Evolutionary conservation across 1,140 invertebrate species (phyloP).

Genomic region (Hycleus cichorii): DNA sequence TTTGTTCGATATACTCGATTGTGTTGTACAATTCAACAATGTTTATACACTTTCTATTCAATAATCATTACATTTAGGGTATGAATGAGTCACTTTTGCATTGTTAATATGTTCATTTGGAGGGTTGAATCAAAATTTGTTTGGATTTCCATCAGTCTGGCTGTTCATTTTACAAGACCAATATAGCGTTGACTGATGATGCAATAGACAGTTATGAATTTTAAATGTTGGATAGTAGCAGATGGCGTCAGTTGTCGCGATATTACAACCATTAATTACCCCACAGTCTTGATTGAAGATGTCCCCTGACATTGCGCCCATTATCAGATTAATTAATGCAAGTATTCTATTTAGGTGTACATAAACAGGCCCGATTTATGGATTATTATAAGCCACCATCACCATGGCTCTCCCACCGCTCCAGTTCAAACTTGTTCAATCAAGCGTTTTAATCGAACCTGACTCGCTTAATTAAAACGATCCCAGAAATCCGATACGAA

Average conservation of each 20-base stretch:
- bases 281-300: conserved; percentile 17
- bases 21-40: too few relatives aligned
- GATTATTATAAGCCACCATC: too few relatives aligned
- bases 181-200: conserved; percentile 10
- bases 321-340: conserved; percentile 25
- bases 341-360: conserved; percentile 13
- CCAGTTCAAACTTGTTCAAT: too few relatives aligned
- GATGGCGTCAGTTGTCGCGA: conserved; percentile 7
- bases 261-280: conserved; percentile 21
- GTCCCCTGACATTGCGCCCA: conserved; percentile 20
- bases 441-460: too few relatives aligned
- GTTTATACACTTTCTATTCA: too few relatives aligned
- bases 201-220: conserved; percentile 15
- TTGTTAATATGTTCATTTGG: too few relatives aligned
- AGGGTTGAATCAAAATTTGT: background rate
- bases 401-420: too few relatives aligned
- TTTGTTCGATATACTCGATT: too few relatives aligned
- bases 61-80: too few relatives aligned
- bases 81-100: too few relatives aligned
- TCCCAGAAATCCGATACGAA: too few relatives aligned
- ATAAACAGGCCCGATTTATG: background rate
- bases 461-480: too few relatives aligned
- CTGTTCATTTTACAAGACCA: conserved; percentile 3
- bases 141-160: conserved; percentile 8
- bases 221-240: conserved; percentile 9